phyloP scores from a whole-genome alignment of 1,140 invertebrate genomes.

The Carposina sasakii region DNA sequence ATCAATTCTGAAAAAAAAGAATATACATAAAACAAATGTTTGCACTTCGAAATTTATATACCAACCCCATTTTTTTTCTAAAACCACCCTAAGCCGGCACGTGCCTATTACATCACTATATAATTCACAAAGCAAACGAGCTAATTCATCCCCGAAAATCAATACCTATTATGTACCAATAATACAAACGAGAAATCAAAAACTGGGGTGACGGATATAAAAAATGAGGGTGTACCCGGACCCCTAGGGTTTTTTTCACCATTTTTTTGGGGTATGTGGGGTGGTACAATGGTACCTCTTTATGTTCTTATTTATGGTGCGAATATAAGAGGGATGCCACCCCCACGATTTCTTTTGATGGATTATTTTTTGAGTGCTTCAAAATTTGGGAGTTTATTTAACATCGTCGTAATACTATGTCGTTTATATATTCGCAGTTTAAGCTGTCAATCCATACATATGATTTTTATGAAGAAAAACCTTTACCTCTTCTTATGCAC shows the following conservation, averaged over 20 bases:
- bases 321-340: conserved; percentile 4
- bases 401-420: too few relatives aligned
- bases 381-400: background rate
- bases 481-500: too few relatives aligned
- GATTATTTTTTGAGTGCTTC: too few relatives aligned
- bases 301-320: conserved; percentile 36
- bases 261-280: conserved; percentile 32
- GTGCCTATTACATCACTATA: too few relatives aligned
- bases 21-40: too few relatives aligned
- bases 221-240: conserved; percentile 28
- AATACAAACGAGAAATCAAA: conserved; percentile 32
- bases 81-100: too few relatives aligned
- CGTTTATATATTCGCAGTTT: too few relatives aligned
- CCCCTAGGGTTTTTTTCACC: conserved; percentile 31
- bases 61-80: too few relatives aligned
- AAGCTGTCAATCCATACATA: too few relatives aligned
- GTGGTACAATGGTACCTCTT: conserved; percentile 22
- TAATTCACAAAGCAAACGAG: conserved; percentile 3
- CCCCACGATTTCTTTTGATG: conserved; percentile 9
- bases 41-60: too few relatives aligned
- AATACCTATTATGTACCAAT: conserved; percentile 37
- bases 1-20: too few relatives aligned
- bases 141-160: conserved; percentile 21
- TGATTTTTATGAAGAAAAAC: too few relatives aligned
- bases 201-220: conserved; percentile 34